Conservation (phyloP, 2,113 vertebrate genomes). For the Cyprinodon variegatus region DNA sequence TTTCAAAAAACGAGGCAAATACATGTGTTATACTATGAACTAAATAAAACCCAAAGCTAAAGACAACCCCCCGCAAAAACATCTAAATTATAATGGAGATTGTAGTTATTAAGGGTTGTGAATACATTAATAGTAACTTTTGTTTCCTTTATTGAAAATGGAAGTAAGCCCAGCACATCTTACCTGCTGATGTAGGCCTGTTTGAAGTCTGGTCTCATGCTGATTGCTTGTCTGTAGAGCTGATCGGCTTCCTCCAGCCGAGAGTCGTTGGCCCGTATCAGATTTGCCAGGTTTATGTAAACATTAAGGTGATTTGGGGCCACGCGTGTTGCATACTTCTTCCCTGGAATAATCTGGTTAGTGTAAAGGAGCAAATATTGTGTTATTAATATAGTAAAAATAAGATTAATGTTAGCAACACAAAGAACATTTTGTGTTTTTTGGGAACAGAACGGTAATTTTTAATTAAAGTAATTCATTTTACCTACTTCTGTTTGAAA, state of each 20-base stretch:
- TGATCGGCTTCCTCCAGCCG: constrained; percentile 96
- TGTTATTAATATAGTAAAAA: not conserved
- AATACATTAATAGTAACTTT: not conserved
- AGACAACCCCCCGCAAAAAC: too few relatives aligned
- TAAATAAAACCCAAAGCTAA: too few relatives aligned
- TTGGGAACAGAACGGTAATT: not conserved
- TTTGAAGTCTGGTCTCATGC: constrained; percentile 98
- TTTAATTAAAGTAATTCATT: not conserved
- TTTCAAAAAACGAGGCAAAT: too few relatives aligned
- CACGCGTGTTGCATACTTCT: constrained; percentile 96
- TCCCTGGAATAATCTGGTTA: constrained; percentile 93
- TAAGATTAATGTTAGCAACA: not conserved
- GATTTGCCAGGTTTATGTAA: constrained; percentile 97
- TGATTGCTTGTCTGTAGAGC: constrained; percentile 96
- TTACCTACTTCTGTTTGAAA: too few relatives aligned
- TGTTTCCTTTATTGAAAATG: not conserved
- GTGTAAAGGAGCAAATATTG: not conserved
- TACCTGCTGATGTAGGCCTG: constrained; percentile 99
- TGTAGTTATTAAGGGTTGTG: not conserved
- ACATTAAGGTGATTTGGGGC: constrained; percentile 98
- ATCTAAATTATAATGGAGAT: not conserved
- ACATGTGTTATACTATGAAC: too few relatives aligned
- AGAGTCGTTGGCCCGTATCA: constrained; percentile 94
- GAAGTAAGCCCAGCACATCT: not conserved
- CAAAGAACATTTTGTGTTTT: not conserved